phyloP scores from a whole-genome alignment of 2,797 vertebrate genomes.

The Anolis apletophallus region DNA sequence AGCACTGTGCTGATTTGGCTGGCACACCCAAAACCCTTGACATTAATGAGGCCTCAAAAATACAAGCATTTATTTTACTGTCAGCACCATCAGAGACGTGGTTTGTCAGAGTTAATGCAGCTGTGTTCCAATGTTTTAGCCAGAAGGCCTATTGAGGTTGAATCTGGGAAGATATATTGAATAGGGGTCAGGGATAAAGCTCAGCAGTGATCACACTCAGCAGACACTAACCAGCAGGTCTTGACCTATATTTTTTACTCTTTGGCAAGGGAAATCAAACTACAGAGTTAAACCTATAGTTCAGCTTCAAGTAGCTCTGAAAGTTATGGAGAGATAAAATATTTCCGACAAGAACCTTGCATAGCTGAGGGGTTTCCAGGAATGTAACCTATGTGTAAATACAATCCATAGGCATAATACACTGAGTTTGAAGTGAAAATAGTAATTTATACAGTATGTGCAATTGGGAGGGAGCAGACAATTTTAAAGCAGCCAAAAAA shows the following conservation, averaged over 20 bases:
- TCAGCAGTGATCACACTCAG: background rate
- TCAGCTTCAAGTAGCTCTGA: background rate
- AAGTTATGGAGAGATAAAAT: background rate
- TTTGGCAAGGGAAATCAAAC: background rate
- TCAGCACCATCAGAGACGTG: background rate
- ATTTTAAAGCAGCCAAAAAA: no score
- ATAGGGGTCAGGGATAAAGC: background rate
- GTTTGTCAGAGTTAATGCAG: constrained; percentile 2
- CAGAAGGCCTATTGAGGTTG: background rate
- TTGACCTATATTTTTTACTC: background rate
- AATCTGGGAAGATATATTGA: background rate
- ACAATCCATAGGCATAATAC: background rate
- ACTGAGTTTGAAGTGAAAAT: background rate
- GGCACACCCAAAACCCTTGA: constrained; percentile 26
- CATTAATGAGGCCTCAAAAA: constrained; percentile 38
- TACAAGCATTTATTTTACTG: constrained; percentile 24
- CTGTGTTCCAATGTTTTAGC: background rate
- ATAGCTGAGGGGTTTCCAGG: background rate
- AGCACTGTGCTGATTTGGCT: background rate
- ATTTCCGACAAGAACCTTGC: background rate
- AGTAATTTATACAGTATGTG: no score
- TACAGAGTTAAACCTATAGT: background rate
- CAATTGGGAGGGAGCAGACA: no score
- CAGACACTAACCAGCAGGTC: background rate
- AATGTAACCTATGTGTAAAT: background rate